phyloP scores from a whole-genome alignment of 2,888 invertebrate species.

The Stenodema calcarata region DNA sequence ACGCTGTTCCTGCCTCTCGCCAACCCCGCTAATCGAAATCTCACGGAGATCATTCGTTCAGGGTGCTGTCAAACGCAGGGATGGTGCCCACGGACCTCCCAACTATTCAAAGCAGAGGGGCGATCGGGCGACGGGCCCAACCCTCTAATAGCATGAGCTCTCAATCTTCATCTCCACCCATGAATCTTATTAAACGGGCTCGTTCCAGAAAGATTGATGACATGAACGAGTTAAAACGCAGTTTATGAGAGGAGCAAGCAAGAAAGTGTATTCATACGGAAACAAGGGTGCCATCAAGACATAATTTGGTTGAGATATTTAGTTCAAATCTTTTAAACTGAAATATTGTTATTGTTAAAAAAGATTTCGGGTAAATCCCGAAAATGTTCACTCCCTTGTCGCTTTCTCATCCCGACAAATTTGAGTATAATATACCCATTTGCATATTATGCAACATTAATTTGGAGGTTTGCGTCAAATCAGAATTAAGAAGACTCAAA shows the following conservation, averaged over 20 bases:
- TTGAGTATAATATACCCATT: too few species aligned
- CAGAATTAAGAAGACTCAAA: too few species aligned
- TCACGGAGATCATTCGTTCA: background rate
- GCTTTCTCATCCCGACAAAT: too few species aligned
- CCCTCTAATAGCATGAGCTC: background rate
- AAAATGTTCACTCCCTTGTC: too few species aligned
- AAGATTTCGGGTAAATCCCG: too few species aligned
- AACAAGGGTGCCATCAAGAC: background rate
- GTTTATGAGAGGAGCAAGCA: background rate
- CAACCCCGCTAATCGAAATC: background rate
- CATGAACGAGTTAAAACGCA: background rate
- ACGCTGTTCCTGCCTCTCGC: background rate
- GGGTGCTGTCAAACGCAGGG: background rate
- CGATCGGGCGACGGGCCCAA: background rate
- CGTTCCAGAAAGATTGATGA: background rate
- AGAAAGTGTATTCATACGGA: background rate
- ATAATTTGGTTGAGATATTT: too few species aligned
- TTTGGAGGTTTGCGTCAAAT: too few species aligned
- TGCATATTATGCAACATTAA: too few species aligned
- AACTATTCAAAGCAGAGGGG: background rate
- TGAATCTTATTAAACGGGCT: background rate
- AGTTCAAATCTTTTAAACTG: too few species aligned
- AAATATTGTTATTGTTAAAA: too few species aligned
- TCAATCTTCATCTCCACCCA: background rate
- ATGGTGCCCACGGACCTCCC: background rate